phyloP scores from a whole-genome alignment of 1,140 invertebrate species.

The Zaprionus davidi region DNA sequence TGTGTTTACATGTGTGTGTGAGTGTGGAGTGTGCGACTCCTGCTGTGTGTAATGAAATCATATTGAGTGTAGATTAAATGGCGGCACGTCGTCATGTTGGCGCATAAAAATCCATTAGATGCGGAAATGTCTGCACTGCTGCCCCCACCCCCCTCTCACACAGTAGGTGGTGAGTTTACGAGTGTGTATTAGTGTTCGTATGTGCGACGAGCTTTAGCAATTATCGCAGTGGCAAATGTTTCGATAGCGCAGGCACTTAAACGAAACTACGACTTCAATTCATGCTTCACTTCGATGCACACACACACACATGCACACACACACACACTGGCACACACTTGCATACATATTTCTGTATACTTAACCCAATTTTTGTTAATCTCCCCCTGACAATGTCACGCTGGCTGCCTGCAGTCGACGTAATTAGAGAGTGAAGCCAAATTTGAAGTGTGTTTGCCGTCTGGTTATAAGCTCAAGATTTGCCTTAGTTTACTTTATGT shows the following conservation, averaged over 20 bases:
- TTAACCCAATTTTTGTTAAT: constrained; percentile 77
- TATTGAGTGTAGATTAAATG: constrained; percentile 82
- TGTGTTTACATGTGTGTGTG: background rate
- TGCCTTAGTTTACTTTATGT: constrained; percentile 21
- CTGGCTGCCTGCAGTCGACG: constrained; percentile 10
- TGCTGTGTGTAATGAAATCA: constrained; percentile 75
- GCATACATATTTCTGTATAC: constrained; percentile 8
- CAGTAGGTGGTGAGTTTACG: constrained; percentile 15
- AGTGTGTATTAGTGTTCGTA: constrained; percentile 11
- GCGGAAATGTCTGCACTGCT: constrained; percentile 56
- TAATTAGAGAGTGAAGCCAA: constrained; percentile 25
- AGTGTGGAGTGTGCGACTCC: constrained; percentile 46
- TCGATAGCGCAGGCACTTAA: constrained; percentile 46
- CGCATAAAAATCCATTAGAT: constrained; percentile 79
- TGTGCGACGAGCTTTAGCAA: constrained; percentile 60
- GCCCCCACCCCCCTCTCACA: background rate
- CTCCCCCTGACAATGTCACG: constrained; percentile 35
- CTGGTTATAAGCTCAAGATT: constrained; percentile 36
- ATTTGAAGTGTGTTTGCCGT: constrained; percentile 26
- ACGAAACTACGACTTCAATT: constrained; percentile 39
- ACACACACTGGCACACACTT: constrained; percentile 11
- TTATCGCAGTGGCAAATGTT: constrained; percentile 73
- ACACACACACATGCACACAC: constrained; percentile 3
- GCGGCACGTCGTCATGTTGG: constrained; percentile 65
- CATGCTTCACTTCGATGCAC: constrained; percentile 59